A percentile compares a stretch with the other conserved stretches of the same genome.
These are phyloP conservation scores for Biston betularia DNA, from an alignment of 2,888 invertebrate species.

Conservation along the genomic window DNA sequence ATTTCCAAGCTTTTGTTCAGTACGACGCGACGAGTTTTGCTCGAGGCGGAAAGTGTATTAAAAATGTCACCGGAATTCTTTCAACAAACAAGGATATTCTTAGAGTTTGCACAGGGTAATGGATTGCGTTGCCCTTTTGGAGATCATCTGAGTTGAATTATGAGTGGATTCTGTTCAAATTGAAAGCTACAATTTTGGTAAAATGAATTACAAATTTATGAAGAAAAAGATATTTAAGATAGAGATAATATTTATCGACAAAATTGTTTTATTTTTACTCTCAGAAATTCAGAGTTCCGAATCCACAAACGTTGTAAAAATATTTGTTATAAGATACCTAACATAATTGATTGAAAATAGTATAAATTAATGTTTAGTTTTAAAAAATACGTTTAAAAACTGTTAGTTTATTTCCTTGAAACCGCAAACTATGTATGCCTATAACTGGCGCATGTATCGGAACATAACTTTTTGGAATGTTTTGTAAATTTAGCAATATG, in stretches of 20 bases:
- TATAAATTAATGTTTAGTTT: no score
- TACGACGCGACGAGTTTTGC: conserved; percentile 6
- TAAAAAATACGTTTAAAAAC: no score
- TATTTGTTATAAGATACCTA: no score
- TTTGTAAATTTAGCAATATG: no score
- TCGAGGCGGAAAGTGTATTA: conserved; percentile 33
- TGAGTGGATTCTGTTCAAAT: conserved; percentile 18
- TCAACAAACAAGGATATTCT: conserved; percentile 34
- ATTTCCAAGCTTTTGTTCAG: conserved; percentile 30
- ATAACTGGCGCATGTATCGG: no score
- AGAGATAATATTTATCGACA: neutral
- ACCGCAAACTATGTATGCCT: no score
- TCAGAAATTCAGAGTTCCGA: neutral
- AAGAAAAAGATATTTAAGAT: neutral
- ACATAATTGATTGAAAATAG: no score
- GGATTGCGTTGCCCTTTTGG: conserved; percentile 33
- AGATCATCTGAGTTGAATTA: conserved; percentile 25
- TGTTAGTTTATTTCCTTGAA: no score
- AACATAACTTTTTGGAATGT: no score
- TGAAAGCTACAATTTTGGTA: conserved; percentile 10
- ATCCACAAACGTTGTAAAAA: neutral
- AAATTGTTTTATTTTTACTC: neutral
- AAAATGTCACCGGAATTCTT: conserved; percentile 35
- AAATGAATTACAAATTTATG: neutral
- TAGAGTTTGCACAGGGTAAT: conserved; percentile 32